Evolutionary conservation across 2,797 vertebrate species (phyloP).

Genomic region (Pseudochirops corinnae): DNA sequence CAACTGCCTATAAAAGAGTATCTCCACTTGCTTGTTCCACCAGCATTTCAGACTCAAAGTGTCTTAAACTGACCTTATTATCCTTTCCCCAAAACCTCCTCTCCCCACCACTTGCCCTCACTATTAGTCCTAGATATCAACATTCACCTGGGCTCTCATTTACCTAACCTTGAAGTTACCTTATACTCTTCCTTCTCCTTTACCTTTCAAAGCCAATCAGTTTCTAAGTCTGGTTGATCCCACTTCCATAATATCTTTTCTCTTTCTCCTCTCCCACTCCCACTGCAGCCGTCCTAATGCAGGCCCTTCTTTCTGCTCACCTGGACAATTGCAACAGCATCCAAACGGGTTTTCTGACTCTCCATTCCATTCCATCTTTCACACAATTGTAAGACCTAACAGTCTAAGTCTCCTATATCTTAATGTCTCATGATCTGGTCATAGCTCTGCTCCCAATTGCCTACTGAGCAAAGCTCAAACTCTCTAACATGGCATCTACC

Average conservation of each 20-base stretch:
- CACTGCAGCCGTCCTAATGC: background rate
- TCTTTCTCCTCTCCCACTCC: background rate
- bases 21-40: background rate
- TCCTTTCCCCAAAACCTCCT: background rate
- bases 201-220: background rate
- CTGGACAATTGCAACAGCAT: background rate
- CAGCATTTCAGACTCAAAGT: background rate
- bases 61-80: background rate
- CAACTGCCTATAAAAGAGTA: background rate
- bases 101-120: background rate
- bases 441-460: background rate
- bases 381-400: background rate
- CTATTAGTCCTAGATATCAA: background rate
- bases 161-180: background rate
- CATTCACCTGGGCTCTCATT: background rate
- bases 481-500: background rate
- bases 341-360: background rate
- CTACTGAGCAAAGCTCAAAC: conserved; percentile 6
- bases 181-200: background rate
- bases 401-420: background rate
- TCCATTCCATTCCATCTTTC: background rate
- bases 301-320: background rate
- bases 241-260: background rate
- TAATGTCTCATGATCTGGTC: background rate
- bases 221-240: background rate